Percentiles rank a stretch among this genome's conserved stretches.
Conservation (phyloP, 1,140 invertebrate species). For the honey bee (Apis mellifera) region DNA sequence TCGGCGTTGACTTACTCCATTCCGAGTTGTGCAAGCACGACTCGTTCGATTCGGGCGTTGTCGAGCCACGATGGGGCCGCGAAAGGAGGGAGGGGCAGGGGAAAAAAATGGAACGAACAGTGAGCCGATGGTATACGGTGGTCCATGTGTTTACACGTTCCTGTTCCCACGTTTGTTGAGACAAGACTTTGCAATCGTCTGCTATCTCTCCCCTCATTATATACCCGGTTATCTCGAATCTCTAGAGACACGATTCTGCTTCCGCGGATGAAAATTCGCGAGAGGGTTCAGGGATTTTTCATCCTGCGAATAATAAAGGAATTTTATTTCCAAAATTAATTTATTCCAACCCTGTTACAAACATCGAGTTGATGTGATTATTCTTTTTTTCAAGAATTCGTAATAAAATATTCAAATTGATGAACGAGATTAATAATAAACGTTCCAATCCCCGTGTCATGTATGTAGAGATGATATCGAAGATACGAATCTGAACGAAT, state of each 20-base stretch:
- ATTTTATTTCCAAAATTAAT: too few species aligned
- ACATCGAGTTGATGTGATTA: too few species aligned
- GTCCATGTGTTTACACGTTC: slow-evolving; percentile 67
- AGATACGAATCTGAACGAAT: too few species aligned
- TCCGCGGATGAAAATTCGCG: slow-evolving; percentile 55
- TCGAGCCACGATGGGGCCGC: slow-evolving; percentile 7
- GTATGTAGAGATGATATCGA: too few species aligned
- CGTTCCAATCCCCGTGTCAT: too few species aligned
- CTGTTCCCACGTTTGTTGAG: slow-evolving; percentile 61
- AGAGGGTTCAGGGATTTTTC: too few species aligned
- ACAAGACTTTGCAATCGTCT: slow-evolving; percentile 59
- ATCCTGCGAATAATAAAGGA: too few species aligned
- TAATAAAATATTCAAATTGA: too few species aligned
- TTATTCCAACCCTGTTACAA: too few species aligned
- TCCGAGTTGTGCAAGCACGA: background rate
- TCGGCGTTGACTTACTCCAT: background rate
- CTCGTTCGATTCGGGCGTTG: slow-evolving; percentile 12
- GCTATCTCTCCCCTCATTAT: slow-evolving; percentile 64
- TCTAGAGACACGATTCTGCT: slow-evolving; percentile 56
- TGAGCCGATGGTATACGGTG: slow-evolving; percentile 31
- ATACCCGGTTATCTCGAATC: slow-evolving; percentile 57
- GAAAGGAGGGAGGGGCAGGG: background rate
- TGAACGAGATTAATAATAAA: too few species aligned
- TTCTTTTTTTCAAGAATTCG: too few species aligned
- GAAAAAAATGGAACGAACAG: slow-evolving; percentile 44